These are phyloP conservation scores for Oncopodura yosiiana DNA, from an alignment of 1,140 invertebrate genomes.

Conservation along the genomic window DNA sequence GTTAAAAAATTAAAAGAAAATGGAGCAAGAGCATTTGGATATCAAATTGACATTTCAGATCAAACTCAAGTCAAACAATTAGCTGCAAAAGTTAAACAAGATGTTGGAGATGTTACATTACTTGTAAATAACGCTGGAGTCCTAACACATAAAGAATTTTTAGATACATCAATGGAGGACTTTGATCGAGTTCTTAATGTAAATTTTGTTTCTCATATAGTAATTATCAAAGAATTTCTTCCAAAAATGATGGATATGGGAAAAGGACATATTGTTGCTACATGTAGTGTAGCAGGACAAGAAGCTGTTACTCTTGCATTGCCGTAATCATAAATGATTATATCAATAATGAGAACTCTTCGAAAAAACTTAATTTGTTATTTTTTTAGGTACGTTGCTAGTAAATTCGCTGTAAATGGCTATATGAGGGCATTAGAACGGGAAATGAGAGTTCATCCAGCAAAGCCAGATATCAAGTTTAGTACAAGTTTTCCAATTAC, in stretches of 20 bases:
- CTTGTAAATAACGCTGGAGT: constrained; percentile 81
- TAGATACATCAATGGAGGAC: constrained; percentile 53
- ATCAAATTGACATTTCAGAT: constrained; percentile 28
- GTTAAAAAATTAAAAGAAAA: constrained; percentile 17
- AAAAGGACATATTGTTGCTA: constrained; percentile 68
- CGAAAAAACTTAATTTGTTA: too few relatives aligned
- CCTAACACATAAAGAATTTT: constrained; percentile 64
- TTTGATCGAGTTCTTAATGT: constrained; percentile 61
- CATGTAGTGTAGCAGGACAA: constrained; percentile 70
- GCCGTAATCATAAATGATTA: too few relatives aligned
- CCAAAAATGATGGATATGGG: constrained; percentile 67
- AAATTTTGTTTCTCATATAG: constrained; percentile 69
- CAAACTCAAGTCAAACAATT: constrained; percentile 6
- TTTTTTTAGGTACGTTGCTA: constrained; percentile 69
- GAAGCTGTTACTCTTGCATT: constrained; percentile 55
- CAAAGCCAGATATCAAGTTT: constrained; percentile 53
- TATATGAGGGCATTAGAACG: constrained; percentile 50
- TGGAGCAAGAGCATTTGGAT: constrained; percentile 22
- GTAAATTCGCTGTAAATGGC: constrained; percentile 66
- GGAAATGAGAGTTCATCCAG: constrained; percentile 50
- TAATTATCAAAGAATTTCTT: constrained; percentile 67
- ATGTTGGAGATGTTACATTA: constrained; percentile 52
- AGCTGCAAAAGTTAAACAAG: constrained; percentile 12
- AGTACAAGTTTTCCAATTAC: too few relatives aligned
- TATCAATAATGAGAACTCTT: too few relatives aligned